Base-by-base conservation (phyloP, 1,140 invertebrate species). In the Helicorthomorpha holstii region DNA sequence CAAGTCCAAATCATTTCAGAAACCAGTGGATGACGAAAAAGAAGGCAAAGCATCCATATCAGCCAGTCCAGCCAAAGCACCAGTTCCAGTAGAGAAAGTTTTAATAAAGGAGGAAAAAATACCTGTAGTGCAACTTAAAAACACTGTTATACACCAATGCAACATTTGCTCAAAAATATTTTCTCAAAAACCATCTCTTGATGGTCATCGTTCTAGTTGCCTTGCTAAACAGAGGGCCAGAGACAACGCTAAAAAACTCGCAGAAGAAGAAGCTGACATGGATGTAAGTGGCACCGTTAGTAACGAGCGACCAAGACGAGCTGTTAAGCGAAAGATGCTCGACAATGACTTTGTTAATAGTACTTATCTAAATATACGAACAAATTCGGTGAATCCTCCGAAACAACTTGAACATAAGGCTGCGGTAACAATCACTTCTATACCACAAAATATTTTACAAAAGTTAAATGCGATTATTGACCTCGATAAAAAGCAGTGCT, bases 401-500 rank as follows among this genome's bases (percentile, higher is more conserved):
- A 46, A 46, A 19, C 7, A 12, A 7, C 4, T 7, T 4, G 16
- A 34, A 7, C 7, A 7, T 16, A 34, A 34, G 16, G 7, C 7
- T 16, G 29, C 29, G 7, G n/a, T n/a, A n/a, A n/a, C n/a, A n/a
- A n/a, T n/a, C n/a, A 41, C 38, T 41, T 41, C 12, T 19, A 12
- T 19, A 12, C 44, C 44, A 19, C 19, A 7, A 7, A 46, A 4
- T 4, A 16, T 56, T 3, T 55, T 56, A 24, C 54, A 58, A 45
- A 57, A 55, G 42, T 47, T 66, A 2, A 44, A 48, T 25, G 55
- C 46, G 23, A 60, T 67, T 16, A 61, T 66, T 14, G 61, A 67
- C 53, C 56, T 58, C 24, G 58, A 56, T 7, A 59, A 62, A 0
- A 44, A 63, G 21, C 55, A 57, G n/a, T 70, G 68, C 57, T 50